Conservation (phyloP, 2,888 invertebrate species). For the Silvanus unidentatus region DNA sequence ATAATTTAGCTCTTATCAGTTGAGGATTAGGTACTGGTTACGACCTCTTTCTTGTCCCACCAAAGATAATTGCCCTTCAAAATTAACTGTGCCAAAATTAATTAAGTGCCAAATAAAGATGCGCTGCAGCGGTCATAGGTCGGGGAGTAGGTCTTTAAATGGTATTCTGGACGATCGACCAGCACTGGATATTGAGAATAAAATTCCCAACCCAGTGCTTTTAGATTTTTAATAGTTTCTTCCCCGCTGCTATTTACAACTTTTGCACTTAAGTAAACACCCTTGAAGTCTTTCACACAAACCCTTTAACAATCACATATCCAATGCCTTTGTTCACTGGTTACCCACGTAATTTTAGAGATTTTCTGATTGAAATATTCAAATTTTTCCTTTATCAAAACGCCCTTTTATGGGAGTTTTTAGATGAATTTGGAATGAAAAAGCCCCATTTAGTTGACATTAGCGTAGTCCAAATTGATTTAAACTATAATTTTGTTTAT, state of each 20-base stretch:
- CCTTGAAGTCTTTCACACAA: conserved; percentile 62
- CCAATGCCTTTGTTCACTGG: conserved; percentile 71
- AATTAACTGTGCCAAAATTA: too few relatives aligned
- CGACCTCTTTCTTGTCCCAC: conserved; percentile 52
- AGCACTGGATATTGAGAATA: conserved; percentile 61
- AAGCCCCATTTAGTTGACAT: too few relatives aligned
- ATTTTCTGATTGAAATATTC: too few relatives aligned
- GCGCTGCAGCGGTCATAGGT: conserved; percentile 53
- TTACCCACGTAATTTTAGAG: too few relatives aligned
- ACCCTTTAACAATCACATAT: conserved; percentile 58
- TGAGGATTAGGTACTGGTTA: too few relatives aligned
- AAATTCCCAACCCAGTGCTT: conserved; percentile 51
- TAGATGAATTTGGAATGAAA: too few relatives aligned
- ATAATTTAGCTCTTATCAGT: conserved; percentile 14
- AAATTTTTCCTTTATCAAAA: too few relatives aligned
- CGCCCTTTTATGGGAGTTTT: too few relatives aligned
- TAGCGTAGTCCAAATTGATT: too few relatives aligned
- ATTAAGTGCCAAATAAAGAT: conserved; percentile 60
- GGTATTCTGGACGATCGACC: conserved; percentile 60
- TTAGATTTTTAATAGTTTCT: conserved; percentile 56
- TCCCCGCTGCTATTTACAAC: conserved; percentile 51
- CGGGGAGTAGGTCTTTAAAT: conserved; percentile 51
- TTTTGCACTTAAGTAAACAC: conserved; percentile 65
- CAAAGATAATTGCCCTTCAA: conserved; percentile 62
- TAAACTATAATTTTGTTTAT: too few relatives aligned